phyloP scores from a whole-genome alignment of 2,797 vertebrate genomes.

The Leuciscus waleckii region DNA sequence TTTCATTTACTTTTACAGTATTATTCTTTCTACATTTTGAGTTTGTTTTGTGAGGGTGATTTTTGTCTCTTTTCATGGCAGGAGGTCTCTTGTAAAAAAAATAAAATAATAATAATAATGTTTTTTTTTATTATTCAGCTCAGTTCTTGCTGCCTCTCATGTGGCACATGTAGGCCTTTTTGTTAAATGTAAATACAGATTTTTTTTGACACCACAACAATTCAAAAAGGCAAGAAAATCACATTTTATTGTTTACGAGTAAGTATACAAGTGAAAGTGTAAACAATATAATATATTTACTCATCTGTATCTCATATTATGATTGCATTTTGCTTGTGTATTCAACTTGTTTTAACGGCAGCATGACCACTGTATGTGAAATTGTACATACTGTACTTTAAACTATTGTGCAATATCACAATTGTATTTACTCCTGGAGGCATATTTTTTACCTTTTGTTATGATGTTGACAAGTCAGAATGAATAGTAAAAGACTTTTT shows the following conservation, averaged over 20 bases:
- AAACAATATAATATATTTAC: constrained; percentile 39
- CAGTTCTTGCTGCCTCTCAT: constrained; percentile 24
- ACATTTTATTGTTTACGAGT: constrained; percentile 39
- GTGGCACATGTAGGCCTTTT: constrained; percentile 31
- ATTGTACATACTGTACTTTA: constrained; percentile 66
- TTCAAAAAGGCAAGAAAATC: constrained; percentile 4
- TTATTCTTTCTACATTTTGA: background rate
- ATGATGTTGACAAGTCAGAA: constrained; percentile 59
- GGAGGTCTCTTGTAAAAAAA: background rate
- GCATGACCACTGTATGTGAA: constrained; percentile 65
- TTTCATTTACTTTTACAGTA: background rate
- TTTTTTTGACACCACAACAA: constrained; percentile 27
- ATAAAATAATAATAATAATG: background rate
- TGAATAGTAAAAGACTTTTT: constrained; percentile 60
- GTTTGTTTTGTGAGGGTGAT: constrained; percentile 28
- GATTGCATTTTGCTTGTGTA: constrained; percentile 54
- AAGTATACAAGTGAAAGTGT: constrained; percentile 38
- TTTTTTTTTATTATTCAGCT: background rate
- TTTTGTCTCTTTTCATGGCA: constrained; percentile 25
- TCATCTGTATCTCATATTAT: constrained; percentile 49
- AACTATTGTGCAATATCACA: constrained; percentile 64
- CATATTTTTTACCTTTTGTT: constrained; percentile 67
- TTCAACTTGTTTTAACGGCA: constrained; percentile 50
- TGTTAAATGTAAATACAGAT: constrained; percentile 44
- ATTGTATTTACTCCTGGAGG: constrained; percentile 62